Conservation (phyloP, 1,140 invertebrate species). For the Anastatus disparis region DNA sequence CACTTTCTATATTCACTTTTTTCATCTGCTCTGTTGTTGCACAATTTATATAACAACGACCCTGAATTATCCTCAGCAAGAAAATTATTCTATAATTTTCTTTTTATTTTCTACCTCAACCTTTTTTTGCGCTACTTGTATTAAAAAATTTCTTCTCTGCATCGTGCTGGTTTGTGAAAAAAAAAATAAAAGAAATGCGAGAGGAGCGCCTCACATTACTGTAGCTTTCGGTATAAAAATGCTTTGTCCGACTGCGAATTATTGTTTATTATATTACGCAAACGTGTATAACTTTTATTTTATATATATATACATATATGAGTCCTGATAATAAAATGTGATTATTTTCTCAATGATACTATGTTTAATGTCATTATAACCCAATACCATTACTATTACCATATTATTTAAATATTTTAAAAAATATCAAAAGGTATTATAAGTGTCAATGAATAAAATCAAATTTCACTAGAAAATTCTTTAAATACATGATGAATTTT, state of each 20-base stretch:
- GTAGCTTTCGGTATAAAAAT: background rate
- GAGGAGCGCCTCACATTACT: slow-evolving; percentile 22
- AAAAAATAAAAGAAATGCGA: background rate
- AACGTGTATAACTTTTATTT: slow-evolving; percentile 35
- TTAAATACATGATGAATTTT: too few relatives aligned
- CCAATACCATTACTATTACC: too few relatives aligned
- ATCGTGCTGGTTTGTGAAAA: background rate
- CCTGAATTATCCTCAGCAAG: background rate
- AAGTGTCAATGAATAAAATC: too few relatives aligned
- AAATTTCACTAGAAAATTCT: too few relatives aligned
- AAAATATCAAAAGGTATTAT: too few relatives aligned
- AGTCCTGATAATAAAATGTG: slow-evolving; percentile 38
- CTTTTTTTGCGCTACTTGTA: too few relatives aligned
- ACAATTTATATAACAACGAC: background rate
- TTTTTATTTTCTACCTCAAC: background rate
- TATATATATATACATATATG: slow-evolving; percentile 8
- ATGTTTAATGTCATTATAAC: background rate
- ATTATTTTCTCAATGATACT: slow-evolving; percentile 31
- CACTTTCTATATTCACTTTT: slow-evolving; percentile 17
- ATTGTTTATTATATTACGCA: slow-evolving; percentile 19
- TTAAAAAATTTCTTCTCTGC: background rate
- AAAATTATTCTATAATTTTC: too few relatives aligned
- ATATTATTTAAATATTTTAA: too few relatives aligned
- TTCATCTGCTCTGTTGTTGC: background rate
- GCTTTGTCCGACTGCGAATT: slow-evolving; percentile 24